Base-by-base conservation (phyloP, 1,140 invertebrate genomes). In the Latrodectus geometricus region DNA sequence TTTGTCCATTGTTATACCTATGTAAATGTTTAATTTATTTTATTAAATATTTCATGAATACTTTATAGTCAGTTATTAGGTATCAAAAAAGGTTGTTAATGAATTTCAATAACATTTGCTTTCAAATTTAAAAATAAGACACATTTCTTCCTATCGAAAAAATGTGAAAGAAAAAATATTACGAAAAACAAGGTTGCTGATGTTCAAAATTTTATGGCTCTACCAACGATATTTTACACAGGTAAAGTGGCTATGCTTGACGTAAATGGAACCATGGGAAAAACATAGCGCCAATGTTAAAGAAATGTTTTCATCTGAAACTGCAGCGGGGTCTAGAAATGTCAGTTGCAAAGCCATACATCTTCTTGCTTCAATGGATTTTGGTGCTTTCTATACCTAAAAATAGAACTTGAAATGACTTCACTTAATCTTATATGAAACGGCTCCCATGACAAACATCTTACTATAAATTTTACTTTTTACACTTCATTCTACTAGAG, bases 381-480 rank as follows among this genome's bases (percentile, higher is more conserved):
- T 70, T 48, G 14, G 49, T 49, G 49, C 79, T 70, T 81, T 70
- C 65, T 65, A 69, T 81, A 81, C 54, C 79, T 72, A 23, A 70
- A 81, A 81, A 81, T 81, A 81, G 79, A 54, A 81, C 69, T 81
- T 52, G 20, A 61, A 72, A 70, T 50, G 79, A 70, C 79, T 81
- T 15, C 35, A 54, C 79, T 81, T 81, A 81, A 81, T 81, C 79
- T 81, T 81, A 81, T 72, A 81, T 81, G 68, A 81, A 81, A 81
- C 68, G 66, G 50, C 54, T 52, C 50, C 48, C 20, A 21, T 72
- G 79, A 81, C 79, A 81, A 81, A 81, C 52, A 66, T 54, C 52
- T 72, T 70, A 54, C 79, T 54, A 81, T 81, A 81, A 70, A 81
- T 81, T 81, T 72, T 80, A 20, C 9, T 20, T 68, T 61, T 61